phyloP scores from a whole-genome alignment of 2,888 invertebrate genomes.

The Drosophila subsilvestris region DNA sequence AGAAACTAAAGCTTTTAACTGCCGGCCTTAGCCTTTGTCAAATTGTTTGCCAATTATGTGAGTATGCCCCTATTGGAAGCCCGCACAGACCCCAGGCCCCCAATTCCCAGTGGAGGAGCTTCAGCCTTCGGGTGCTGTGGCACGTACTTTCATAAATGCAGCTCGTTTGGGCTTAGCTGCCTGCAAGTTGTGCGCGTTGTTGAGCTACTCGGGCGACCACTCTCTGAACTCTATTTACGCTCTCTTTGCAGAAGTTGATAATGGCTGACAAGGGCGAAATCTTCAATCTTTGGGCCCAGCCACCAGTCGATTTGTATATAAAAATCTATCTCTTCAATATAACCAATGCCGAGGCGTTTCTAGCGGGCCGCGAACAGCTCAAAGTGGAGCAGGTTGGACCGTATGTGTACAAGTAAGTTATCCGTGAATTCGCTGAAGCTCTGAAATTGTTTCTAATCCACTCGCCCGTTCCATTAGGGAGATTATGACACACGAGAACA shows the following conservation, averaged over 20 bases:
- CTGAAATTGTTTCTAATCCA: neutral
- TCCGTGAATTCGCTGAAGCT: no score
- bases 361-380: conserved; percentile 89
- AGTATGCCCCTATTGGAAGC: neutral
- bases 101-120: conserved; percentile 1
- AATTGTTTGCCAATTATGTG: conserved; percentile 46
- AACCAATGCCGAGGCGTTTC: conserved; percentile 91
- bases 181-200: conserved; percentile 38
- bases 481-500: conserved; percentile 88
- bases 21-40: conserved; percentile 63
- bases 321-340: conserved; percentile 93
- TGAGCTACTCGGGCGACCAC: conserved; percentile 29
- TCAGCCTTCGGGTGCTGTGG: conserved; percentile 43
- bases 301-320: conserved; percentile 91
- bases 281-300: conserved; percentile 92
- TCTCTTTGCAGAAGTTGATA: conserved; percentile 87
- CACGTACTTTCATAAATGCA: conserved; percentile 42
- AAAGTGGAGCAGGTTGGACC: conserved; percentile 92
- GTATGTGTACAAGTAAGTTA: conserved; percentile 93
- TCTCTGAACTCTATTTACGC: neutral
- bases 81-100: neutral
- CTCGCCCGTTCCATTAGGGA: conserved; percentile 86
- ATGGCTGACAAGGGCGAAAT: conserved; percentile 91
- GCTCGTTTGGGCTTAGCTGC: conserved; percentile 39
- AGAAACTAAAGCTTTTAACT: conserved; percentile 45